phyloP scores from a whole-genome alignment of 1,140 invertebrate species.

The Euura lappo region DNA sequence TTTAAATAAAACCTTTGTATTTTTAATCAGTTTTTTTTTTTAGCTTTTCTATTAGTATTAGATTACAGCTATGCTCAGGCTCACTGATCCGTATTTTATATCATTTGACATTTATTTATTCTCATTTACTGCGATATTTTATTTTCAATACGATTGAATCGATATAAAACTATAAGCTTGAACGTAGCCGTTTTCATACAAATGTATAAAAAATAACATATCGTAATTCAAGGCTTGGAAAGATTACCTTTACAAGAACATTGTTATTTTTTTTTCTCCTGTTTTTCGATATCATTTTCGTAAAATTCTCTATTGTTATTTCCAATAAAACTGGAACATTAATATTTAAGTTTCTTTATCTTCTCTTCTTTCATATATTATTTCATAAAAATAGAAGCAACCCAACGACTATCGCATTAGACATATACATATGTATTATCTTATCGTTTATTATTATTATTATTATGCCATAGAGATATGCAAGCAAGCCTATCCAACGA shows the following conservation, averaged over 20 bases:
- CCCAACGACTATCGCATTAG: slow-evolving; percentile 40
- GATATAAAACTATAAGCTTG: slow-evolving; percentile 29
- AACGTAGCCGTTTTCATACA: slow-evolving; percentile 41
- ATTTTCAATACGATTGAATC: neutral
- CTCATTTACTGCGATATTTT: too few species aligned
- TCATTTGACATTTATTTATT: neutral
- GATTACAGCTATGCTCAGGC: slow-evolving; percentile 1
- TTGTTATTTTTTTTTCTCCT: slow-evolving; percentile 20
- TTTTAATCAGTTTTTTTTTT: neutral
- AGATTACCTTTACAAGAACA: slow-evolving; percentile 26
- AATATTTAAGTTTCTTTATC: slow-evolving; percentile 39
- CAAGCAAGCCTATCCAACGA: neutral
- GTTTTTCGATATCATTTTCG: slow-evolving; percentile 30
- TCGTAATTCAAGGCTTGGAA: slow-evolving; percentile 35
- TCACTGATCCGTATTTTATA: neutral
- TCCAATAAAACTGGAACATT: slow-evolving; percentile 61
- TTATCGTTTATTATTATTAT: neutral
- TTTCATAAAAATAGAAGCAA: slow-evolving; percentile 50
- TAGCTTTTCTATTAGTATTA: neutral
- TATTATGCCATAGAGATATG: neutral
- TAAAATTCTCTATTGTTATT: slow-evolving; percentile 50
- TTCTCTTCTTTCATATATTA: slow-evolving; percentile 33
- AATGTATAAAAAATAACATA: slow-evolving; percentile 47
- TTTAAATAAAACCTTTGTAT: neutral
- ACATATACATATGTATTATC: neutral